phyloP scores from a whole-genome alignment of 2,113 vertebrate genomes.

The Vombatus ursinus region DNA sequence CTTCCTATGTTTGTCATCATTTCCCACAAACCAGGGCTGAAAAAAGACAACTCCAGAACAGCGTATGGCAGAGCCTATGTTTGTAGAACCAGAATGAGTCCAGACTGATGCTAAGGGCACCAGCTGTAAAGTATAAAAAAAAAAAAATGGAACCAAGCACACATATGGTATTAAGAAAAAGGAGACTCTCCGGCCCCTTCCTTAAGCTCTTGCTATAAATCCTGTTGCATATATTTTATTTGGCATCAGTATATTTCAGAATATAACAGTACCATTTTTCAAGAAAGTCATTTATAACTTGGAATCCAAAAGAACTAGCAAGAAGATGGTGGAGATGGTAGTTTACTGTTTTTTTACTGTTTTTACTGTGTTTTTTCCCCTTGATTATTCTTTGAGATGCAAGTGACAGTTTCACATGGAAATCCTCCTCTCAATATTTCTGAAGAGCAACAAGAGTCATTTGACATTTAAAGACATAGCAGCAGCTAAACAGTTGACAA shows the following conservation, averaged over 20 bases:
- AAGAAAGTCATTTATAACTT: conserved; percentile 65
- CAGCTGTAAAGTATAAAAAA: conserved; percentile 28
- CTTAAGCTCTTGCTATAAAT: conserved; percentile 69
- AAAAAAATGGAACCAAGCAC: background rate
- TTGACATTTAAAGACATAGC: conserved; percentile 67
- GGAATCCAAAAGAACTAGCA: background rate
- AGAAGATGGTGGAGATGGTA: background rate
- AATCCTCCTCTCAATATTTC: conserved; percentile 56
- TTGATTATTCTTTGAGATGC: conserved; percentile 15
- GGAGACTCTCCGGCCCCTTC: conserved; percentile 64
- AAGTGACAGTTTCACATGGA: conserved; percentile 25
- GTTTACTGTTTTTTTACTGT: conserved; percentile 52
- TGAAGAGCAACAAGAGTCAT: conserved; percentile 36
- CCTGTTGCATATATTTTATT: conserved; percentile 65
- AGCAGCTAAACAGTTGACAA: conserved; percentile 58
- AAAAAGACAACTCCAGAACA: background rate
- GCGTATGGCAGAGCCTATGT: background rate
- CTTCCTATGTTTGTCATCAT: background rate
- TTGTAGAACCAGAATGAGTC: background rate
- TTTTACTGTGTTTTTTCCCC: conserved; percentile 55
- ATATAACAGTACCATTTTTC: conserved; percentile 69
- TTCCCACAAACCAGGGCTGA: background rate
- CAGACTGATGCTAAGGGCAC: conserved; percentile 35
- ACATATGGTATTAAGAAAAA: conserved; percentile 56
- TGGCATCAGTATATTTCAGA: conserved; percentile 66